A percentile compares a stretch with the other conserved stretches of the same genome.
Evolutionary conservation across 2,797 vertebrate species (phyloP).

Genomic region (Chromobotia macracanthus): DNA sequence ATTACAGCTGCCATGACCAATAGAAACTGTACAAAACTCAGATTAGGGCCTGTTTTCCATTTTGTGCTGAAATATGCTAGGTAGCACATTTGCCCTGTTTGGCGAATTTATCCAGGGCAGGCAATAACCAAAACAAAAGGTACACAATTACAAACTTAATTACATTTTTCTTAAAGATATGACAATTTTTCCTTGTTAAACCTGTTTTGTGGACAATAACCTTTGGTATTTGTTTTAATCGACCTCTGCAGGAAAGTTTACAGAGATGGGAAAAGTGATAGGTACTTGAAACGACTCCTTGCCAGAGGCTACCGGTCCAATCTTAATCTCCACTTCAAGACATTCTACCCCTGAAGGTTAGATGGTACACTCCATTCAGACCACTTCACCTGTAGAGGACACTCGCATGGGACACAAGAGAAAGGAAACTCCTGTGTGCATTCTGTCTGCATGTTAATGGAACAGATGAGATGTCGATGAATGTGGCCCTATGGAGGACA

Average conservation of each 20-base stretch:
- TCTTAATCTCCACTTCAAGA: slow-evolving; percentile 44
- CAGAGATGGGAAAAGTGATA: slow-evolving; percentile 28
- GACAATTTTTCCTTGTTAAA: background rate
- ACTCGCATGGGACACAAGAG: slow-evolving; percentile 2
- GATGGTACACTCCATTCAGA: background rate
- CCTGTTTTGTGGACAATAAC: slow-evolving; percentile 6
- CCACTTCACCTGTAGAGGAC: slow-evolving; percentile 23
- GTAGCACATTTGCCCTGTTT: background rate
- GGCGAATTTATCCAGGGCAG: background rate
- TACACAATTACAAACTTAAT: background rate
- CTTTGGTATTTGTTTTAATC: slow-evolving; percentile 6
- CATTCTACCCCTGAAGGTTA: slow-evolving; percentile 39
- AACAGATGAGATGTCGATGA: slow-evolving; percentile 14
- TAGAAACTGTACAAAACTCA: no score
- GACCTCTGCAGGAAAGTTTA: slow-evolving; percentile 38
- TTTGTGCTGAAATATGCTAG: background rate
- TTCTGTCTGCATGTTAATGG: slow-evolving; percentile 17
- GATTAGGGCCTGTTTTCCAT: background rate
- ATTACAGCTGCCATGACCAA: background rate
- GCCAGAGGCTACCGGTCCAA: slow-evolving; percentile 23
- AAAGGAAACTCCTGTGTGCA: background rate
- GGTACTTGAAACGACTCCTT: slow-evolving; percentile 25
- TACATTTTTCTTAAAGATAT: background rate
- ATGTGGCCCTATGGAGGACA: slow-evolving; percentile 14
- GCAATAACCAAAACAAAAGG: background rate